Evolutionary conservation across 2,888 invertebrate genomes (phyloP).

Genomic region (Dasysyrphus albostriatus): DNA sequence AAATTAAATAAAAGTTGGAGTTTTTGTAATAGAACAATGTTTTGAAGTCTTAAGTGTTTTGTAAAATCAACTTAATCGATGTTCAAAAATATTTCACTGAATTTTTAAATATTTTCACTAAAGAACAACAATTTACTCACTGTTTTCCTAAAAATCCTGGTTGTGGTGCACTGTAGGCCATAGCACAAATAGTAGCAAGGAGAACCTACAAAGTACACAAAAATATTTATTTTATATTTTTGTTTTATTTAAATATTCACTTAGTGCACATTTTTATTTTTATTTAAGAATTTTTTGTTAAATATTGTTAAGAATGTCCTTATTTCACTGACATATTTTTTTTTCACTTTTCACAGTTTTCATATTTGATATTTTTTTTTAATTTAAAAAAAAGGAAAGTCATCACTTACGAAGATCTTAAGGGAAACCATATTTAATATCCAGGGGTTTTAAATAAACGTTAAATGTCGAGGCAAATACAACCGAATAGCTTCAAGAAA

Average conservation of each 20-base stretch:
- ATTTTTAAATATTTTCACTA: neutral
- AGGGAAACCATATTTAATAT: conserved; percentile 80
- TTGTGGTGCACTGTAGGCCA: conserved; percentile 80
- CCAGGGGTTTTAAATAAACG: conserved; percentile 44
- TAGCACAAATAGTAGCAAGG: conserved; percentile 79
- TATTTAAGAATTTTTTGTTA: neutral
- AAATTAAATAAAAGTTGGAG: too few species aligned
- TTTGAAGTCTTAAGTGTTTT: too few species aligned
- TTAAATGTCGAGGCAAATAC: conserved; percentile 45
- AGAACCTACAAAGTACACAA: conserved; percentile 79
- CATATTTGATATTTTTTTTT: neutral
- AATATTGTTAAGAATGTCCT: conserved; percentile 4
- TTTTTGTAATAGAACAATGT: too few species aligned
- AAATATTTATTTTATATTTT: conserved; percentile 9
- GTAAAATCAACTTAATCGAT: too few species aligned
- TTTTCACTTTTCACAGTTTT: conserved; percentile 21
- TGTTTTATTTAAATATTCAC: conserved; percentile 1
- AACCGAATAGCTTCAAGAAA: conserved; percentile 68
- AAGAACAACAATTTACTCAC: conserved; percentile 78
- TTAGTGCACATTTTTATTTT: neutral
- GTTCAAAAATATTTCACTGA: too few species aligned
- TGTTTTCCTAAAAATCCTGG: conserved; percentile 82
- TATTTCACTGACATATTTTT: neutral
- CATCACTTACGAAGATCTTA: conserved; percentile 82
- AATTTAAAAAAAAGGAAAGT: neutral